Percentiles rank a stretch among this genome's conserved stretches.
phyloP scores from a whole-genome alignment of 2,113 vertebrate genomes.

The Rousettus leschenaultii region DNA sequence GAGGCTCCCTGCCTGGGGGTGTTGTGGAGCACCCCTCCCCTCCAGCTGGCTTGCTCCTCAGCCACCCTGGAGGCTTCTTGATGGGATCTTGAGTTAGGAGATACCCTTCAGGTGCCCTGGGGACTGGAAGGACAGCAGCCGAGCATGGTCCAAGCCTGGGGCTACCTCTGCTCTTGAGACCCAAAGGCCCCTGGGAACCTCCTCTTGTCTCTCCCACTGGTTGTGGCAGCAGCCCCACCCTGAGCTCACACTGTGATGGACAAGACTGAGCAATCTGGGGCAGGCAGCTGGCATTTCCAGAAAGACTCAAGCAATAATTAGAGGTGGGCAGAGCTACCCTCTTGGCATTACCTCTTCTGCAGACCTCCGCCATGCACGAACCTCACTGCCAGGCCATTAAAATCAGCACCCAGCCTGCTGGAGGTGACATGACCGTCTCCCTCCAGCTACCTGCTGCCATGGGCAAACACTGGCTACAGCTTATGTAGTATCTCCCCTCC shows the following conservation, averaged over 20 bases:
- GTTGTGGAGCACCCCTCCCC: background rate
- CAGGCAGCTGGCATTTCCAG: constrained; percentile 49
- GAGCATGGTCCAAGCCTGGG: background rate
- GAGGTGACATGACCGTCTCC: constrained; percentile 58
- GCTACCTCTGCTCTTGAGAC: constrained; percentile 30
- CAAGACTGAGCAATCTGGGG: constrained; percentile 31
- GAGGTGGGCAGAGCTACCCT: constrained; percentile 69
- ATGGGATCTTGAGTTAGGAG: background rate
- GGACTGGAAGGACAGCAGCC: constrained; percentile 13
- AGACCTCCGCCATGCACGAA: constrained; percentile 54
- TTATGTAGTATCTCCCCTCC: constrained; percentile 23
- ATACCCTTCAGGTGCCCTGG: background rate
- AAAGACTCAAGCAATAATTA: constrained; percentile 76
- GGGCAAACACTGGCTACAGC: constrained; percentile 59
- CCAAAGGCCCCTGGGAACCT: constrained; percentile 51
- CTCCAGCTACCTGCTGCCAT: constrained; percentile 40
- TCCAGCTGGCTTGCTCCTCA: constrained; percentile 42
- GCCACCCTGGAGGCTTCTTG: constrained; percentile 1
- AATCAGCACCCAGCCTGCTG: constrained; percentile 45
- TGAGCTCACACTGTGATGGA: constrained; percentile 74
- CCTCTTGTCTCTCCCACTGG: constrained; percentile 51
- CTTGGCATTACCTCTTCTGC: constrained; percentile 68
- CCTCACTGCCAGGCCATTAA: constrained; percentile 71
- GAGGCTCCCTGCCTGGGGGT: constrained; percentile 31
- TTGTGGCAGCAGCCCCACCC: background rate